Evolutionary conservation across 2,797 vertebrate genomes (phyloP).

Genomic region (Crax fasciolata): DNA sequence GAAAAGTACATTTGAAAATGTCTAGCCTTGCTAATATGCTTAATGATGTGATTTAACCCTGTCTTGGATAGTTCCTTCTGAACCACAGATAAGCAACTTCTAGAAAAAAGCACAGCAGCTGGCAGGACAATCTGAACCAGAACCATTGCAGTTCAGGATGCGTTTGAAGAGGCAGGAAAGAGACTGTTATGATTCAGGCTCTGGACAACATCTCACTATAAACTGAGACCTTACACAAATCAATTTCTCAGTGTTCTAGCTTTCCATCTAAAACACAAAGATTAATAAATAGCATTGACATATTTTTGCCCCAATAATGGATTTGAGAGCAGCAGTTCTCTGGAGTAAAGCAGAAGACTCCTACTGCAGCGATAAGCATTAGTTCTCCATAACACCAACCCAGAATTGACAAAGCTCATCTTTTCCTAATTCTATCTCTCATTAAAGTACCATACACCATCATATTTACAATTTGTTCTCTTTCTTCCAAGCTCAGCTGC

Average conservation of each 20-base stretch:
- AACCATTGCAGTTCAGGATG: neutral
- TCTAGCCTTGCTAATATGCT: neutral
- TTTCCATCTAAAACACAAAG: neutral
- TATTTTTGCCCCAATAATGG: neutral
- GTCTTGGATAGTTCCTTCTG: neutral
- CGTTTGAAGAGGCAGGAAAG: neutral
- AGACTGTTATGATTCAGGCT: neutral
- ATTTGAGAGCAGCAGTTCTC: neutral
- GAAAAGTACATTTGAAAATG: neutral
- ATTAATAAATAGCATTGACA: neutral
- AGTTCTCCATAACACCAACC: neutral
- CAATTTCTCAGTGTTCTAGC: neutral
- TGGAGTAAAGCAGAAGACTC: neutral
- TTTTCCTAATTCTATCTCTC: neutral
- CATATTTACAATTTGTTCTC: neutral
- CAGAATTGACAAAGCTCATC: neutral
- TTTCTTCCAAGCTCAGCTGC: neutral
- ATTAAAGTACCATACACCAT: neutral
- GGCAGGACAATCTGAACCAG: neutral
- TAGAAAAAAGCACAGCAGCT: neutral
- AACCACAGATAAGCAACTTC: neutral
- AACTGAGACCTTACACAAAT: neutral
- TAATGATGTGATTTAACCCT: neutral
- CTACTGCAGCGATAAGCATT: neutral
- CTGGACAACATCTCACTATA: neutral